These are phyloP conservation scores for Oscheius sp. DNA, from an alignment of 2,888 invertebrate species.

Conservation along the genomic window DNA sequence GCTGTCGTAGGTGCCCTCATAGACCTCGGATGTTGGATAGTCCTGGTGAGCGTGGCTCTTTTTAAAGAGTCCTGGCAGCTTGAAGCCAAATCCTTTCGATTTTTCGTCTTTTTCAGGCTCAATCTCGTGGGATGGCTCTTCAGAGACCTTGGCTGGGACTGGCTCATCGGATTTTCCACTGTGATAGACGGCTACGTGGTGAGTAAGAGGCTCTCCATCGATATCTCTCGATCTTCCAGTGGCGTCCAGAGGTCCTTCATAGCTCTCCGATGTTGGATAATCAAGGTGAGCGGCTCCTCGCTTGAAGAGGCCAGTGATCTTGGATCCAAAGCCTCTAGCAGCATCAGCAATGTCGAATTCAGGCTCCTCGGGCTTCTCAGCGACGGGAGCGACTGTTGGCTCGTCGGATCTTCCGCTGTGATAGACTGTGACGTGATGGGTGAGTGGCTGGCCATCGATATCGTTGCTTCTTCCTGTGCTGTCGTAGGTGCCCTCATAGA, in stretches of 20 bases:
- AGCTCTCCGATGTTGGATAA: conserved; percentile 45
- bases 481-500: conserved; percentile 40
- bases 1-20: conserved; percentile 36
- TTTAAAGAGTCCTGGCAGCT: conserved; percentile 45
- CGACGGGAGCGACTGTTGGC: conserved; percentile 24
- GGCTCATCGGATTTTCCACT: conserved; percentile 33
- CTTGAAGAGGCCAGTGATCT: conserved; percentile 47
- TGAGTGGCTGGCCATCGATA: conserved; percentile 41
- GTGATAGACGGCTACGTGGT: conserved; percentile 43
- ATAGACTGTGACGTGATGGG: conserved; percentile 38
- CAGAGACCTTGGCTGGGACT: conserved; percentile 14
- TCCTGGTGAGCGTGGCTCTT: conserved; percentile 48
- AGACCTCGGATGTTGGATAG: conserved; percentile 51
- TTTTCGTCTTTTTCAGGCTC: conserved; percentile 33
- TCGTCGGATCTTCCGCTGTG: conserved; percentile 33
- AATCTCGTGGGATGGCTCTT: conserved; percentile 37
- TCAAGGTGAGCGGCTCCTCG: conserved; percentile 41
- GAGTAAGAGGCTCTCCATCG: conserved; percentile 34
- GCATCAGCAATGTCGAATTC: conserved; percentile 1
- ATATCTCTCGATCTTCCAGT: conserved; percentile 24
- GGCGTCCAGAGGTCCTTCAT: conserved; percentile 37
- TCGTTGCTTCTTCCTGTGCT: conserved; percentile 30
- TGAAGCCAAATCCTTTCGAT: conserved; percentile 30
- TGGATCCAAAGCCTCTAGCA: conserved; percentile 12
- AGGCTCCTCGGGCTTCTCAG: background rate